Evolutionary conservation across 37 sponge, comb jelly and placozoan genomes (phyloP), one percentile per base, ranked within the genome.

Genomic region (Cliona cf. orientalis): DNA sequence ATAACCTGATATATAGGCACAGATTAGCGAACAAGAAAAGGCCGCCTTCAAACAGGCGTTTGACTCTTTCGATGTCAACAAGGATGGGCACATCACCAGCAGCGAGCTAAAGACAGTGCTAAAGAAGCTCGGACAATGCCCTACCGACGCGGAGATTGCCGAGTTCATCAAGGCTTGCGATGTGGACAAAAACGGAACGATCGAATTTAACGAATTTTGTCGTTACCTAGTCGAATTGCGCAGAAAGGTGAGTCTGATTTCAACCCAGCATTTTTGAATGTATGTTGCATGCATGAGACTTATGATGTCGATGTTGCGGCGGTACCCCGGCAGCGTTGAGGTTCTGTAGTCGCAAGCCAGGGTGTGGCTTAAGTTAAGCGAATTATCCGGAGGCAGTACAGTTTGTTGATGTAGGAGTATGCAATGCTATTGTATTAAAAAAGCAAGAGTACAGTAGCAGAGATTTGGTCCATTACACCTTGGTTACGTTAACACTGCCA

Each of bases 141-240:
- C 46, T 1, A 66, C 68, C 12, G 37, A 64, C 29, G 69, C 45
- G 21, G 80, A 79, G 55, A 43, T 79, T 56, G 56, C 2, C 2
- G 69, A 40, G 2, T 65, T 79, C 42, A 22, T 79, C 67, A 66
- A 79, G 21, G 68, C 28, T 1, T 42, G 65, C 35, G 80, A 79
- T 43, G 6, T 28, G 1, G 80, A 79, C 55, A 49, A 49, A 29
- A 79, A 49, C 63, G 80, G 80, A 7, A 79, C 69, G 33, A 79
- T 79, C 3, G 80, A 79, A 42, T 79, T 79, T 25, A 42, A 66
- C 1, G 80, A 79, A 44, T 79, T 79, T 45, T 66, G 68, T 28
- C 46, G 32, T 21, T 79, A 79, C 40, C 58, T 74, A 9, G 74
- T 74, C 22, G 32, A 6, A 1, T 33, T 33, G 23, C 74, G 74